phyloP scores from a whole-genome alignment of 2,113 vertebrate genomes.

The Turnix velox region DNA sequence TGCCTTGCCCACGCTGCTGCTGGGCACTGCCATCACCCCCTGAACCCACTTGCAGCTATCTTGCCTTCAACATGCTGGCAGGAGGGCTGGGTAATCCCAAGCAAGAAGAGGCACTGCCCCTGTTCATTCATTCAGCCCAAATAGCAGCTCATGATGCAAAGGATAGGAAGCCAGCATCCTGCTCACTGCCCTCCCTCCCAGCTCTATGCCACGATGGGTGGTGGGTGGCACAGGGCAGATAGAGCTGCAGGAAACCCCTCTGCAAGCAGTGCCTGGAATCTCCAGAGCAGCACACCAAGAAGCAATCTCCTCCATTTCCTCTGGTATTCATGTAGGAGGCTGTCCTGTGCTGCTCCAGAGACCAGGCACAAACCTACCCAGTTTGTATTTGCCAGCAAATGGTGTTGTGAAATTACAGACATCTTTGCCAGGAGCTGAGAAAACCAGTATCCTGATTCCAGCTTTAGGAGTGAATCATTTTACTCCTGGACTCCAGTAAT shows the following conservation, averaged over 20 bases:
- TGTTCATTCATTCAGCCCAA: background rate
- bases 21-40: background rate
- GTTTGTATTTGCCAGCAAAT: background rate
- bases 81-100: background rate
- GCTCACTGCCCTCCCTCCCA: background rate
- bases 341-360: background rate
- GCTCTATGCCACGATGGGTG: accelerated
- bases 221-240: accelerated
- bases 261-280: accelerated
- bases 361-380: background rate
- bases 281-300: background rate
- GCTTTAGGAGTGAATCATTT: background rate
- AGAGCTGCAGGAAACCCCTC: background rate
- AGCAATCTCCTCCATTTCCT: background rate
- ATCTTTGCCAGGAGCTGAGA: background rate
- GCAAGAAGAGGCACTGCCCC: accelerated
- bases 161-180: background rate
- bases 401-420: background rate
- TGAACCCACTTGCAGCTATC: background rate
- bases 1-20: accelerated
- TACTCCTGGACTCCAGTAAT: background rate
- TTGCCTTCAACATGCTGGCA: background rate
- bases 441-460: background rate
- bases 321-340: background rate
- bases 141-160: accelerated